These are phyloP conservation scores for Sphinx pinastri DNA, from an alignment of 2,888 invertebrate species.

Conservation along the genomic window DNA sequence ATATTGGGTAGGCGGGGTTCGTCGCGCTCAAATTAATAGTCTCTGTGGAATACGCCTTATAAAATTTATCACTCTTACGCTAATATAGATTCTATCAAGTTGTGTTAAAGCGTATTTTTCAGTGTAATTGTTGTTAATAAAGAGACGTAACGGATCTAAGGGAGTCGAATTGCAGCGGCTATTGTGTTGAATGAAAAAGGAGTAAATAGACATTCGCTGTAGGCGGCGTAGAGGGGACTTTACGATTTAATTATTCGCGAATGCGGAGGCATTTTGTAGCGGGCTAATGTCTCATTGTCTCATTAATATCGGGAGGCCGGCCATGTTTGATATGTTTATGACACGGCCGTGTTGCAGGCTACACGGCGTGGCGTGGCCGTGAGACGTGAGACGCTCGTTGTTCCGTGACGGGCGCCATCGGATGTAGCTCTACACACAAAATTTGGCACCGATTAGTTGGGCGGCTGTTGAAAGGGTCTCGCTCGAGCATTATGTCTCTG, in stretches of 20 bases:
- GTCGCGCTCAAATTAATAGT: slow-evolving; percentile 83
- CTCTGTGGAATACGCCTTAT: slow-evolving; percentile 79
- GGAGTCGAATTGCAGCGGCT: slow-evolving; percentile 78
- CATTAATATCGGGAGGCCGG: slow-evolving; percentile 81
- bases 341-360: slow-evolving; percentile 61
- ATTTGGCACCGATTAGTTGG: slow-evolving; percentile 25
- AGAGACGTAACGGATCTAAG: slow-evolving; percentile 63
- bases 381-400: slow-evolving; percentile 26
- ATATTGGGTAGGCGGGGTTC: slow-evolving; percentile 80
- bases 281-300: slow-evolving; percentile 84
- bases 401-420: slow-evolving; percentile 41
- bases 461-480: slow-evolving; percentile 12
- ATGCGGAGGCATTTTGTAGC: slow-evolving; percentile 84
- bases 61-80: slow-evolving; percentile 38
- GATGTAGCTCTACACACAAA: slow-evolving; percentile 29
- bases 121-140: slow-evolving; percentile 41
- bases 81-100: slow-evolving; percentile 44
- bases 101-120: slow-evolving; percentile 45
- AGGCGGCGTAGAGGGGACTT: slow-evolving; percentile 83
- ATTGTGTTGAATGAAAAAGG: slow-evolving; percentile 84
- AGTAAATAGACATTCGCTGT: slow-evolving; percentile 81
- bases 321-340: slow-evolving; percentile 84
- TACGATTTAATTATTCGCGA: slow-evolving; percentile 85
- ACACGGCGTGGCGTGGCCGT: background rate
- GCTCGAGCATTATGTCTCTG: slow-evolving; percentile 9